Base-by-base conservation (phyloP, 2,113 vertebrate species). In the Procapra przewalskii region DNA sequence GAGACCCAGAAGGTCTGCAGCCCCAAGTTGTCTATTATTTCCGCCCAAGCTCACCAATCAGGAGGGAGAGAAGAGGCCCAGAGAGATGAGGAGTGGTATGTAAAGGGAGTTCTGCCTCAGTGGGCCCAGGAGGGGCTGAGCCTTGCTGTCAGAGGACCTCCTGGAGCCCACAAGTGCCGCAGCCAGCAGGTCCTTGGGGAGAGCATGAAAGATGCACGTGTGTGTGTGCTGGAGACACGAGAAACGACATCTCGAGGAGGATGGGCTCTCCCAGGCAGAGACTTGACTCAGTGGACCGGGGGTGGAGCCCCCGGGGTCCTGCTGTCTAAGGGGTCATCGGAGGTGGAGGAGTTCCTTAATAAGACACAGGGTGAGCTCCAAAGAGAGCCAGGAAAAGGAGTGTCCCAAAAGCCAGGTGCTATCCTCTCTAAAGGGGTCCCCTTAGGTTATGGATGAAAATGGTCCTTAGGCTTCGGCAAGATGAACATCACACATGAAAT, bases 401-500 rank as follows among this genome's bases (percentile, higher is more conserved):
- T 17, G 21, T 36, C 16, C 29, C 67, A 0, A 10, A 59, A 54
- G n/a, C 10, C 31, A 17, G 23, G 16, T 25, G 40, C 10, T 31
- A 52, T 1, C 7, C 3, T 8, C 14, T 31, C 45, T 36, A 43
- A 14, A 23, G 19, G 25, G 33, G 16, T 71, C 6, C 57, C 31
- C 1, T 64, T 40, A 17, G 31, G 36, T 25, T 25, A 15, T 3
- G 15, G 3, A 1, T 33, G 25, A 79, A n/a, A 45, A 83, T 7
- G 4, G 21, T 2, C 23, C 25, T 10, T 2, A 6, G 52, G 23
- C 31, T 33, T 17, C 1, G 3, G 52, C 17, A 31, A 27, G 2
- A 23, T 27, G 50, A 36, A 1, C 0, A 0, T 13, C 45, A 40
- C 19, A 17, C 0, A 0, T 2, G 9, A 23, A 4, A 33, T 29